Percentiles rank a stretch among this genome's conserved stretches.
Evolutionary conservation across 2,888 invertebrate species (phyloP).

Genomic region (Altica lythri): DNA sequence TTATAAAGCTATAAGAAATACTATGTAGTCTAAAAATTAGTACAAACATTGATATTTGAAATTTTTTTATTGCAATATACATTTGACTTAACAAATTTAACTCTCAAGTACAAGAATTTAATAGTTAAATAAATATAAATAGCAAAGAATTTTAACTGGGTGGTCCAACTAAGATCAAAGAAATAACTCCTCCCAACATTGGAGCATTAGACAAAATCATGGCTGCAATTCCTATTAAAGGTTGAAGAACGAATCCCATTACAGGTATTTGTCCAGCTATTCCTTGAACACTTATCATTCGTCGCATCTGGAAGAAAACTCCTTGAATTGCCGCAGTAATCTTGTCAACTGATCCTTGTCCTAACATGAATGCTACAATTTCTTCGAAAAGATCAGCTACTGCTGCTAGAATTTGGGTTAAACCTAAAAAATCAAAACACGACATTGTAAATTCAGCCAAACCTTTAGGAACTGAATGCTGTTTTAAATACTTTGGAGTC

Average conservation of each 20-base stretch:
- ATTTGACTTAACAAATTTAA: too few species aligned
- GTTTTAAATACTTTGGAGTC: too few species aligned
- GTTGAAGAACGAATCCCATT: conserved; percentile 8
- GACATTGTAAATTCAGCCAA: too few species aligned
- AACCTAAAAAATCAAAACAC: conserved; percentile 8
- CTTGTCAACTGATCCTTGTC: conserved; percentile 11
- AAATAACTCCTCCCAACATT: conserved; percentile 4
- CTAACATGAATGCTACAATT: conserved; percentile 5
- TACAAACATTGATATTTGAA: too few species aligned
- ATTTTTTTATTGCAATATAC: too few species aligned
- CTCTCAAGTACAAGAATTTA: too few species aligned
- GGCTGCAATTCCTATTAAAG: conserved; percentile 2
- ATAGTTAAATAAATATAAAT: too few species aligned
- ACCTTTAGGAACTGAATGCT: too few species aligned
- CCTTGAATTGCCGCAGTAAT: conserved; percentile 7
- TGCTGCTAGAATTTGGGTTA: conserved; percentile 4
- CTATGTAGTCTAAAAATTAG: too few species aligned
- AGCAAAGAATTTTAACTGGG: too few species aligned
- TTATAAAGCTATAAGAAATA: too few species aligned
- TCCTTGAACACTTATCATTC: conserved; percentile 14
- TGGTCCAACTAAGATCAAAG: conserved; percentile 13
- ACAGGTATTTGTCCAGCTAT: conserved; percentile 13
- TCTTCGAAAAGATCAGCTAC: not conserved
- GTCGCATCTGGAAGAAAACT: not conserved
- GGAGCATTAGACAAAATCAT: conserved; percentile 9